Evolutionary conservation across 2,113 vertebrate species (phyloP), one percentile per base, ranked within the genome.

Genomic region (Galbula dea): DNA sequence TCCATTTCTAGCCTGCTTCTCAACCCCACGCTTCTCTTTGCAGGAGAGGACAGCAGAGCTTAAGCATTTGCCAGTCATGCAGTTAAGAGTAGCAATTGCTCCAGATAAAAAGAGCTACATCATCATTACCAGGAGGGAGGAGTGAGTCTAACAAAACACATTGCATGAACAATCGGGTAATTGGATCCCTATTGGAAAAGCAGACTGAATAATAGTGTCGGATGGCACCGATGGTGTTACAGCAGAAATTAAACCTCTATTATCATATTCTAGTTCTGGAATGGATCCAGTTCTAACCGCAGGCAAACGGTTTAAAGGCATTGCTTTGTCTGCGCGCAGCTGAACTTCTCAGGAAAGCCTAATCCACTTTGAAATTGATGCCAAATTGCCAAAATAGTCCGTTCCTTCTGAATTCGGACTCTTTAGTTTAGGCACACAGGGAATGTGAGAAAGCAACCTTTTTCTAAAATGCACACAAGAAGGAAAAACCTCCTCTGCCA

Each of bases 151-250:
- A 86, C 75, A 80, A 90, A 95, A 87, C 63, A 86, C 89, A 69
- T 37, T 77, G 81, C 62, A 66, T 62, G 63, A 92, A 84, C 75
- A 85, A 74, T 67, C 0, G 15, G 46, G n/a, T 94, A 94, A 94
- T 92, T 86, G 93, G 89, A 91, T 94, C 75, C 63, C 84, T 69
- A 85, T 84, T 85, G 83, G 87, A 94, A 95, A 73, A 59, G 71
- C 78, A 94, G 87, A 59, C 48, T 6, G 63, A 92, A 91, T 80
- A 80, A 89, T 79, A 88, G 88, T 94, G 95, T 94, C 75, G 82
- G 59, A 66, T 57, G 71, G 43, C 88, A 90, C n/a, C 15, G 9
- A 55, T 78, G 73, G 57, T 82, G 62, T 77, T 85, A 51, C 32
- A 80, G 69, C 17, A 86, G 76, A 94, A 94, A 91, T 86, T 81